Base-by-base conservation (phyloP, 2,113 vertebrate species). In the Corydoras maculifer region DNA sequence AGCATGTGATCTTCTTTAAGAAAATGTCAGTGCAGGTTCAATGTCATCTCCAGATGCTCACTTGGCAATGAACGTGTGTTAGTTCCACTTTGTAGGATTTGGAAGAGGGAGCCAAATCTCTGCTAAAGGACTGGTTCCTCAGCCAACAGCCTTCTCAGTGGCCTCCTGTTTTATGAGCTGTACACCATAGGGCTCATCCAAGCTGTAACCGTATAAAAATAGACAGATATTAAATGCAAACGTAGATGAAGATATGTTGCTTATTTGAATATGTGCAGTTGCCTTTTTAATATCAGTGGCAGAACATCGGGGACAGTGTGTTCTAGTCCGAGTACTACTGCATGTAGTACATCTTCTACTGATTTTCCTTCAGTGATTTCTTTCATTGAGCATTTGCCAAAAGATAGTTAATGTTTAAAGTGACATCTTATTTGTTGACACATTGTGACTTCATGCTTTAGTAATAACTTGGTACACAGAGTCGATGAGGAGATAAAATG, bases 191-290 rank as follows among this genome's bases (percentile, higher is more conserved):
- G 62, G 55, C 15, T 61, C 29, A 53, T 13, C 50, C 15, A 57
- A 62, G 57, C 57, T 75, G 77, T 62, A 72, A 53, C 58, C 14
- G 18, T 61, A 68, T 79, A 79, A 73, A 79, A 73, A 79, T 76
- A 78, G 77, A 59, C 62, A 4, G 74, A 69, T 75, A 75, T 73
- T 69, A 15, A 75, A 69, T 65, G 51, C 73, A 69, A 64, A 59
- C 61, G 72, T 25, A 35, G 25, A 1, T 65, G 15, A 18, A 32
- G 9, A 57, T 60, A 48, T 57, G 61, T 65, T 65, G 15, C 64
- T 65, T 49, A 32, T n/a, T 48, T 18, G 32, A 29, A 29, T 18
- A 50, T 43, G 62, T 29, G 49, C 9, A 4, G 1, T n/a, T 32
- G 51, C 51, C 51, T 53, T 53, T 12, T 53, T 53, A 53, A 53